Conservation (phyloP, 2,113 vertebrate genomes). For the Ciconia maguari region DNA sequence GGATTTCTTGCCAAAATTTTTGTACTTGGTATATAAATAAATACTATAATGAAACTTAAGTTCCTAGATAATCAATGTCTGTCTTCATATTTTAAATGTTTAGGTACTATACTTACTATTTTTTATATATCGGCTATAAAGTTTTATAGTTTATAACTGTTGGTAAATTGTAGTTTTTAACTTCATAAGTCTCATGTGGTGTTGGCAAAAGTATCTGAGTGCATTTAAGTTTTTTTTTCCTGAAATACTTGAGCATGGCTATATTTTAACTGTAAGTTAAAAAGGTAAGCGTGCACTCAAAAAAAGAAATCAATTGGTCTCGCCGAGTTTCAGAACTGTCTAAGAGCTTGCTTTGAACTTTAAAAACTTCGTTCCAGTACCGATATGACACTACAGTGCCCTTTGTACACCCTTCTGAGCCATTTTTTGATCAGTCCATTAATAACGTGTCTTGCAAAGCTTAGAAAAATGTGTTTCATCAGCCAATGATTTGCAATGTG, state of each 20-base stretch:
- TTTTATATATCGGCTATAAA: not conserved
- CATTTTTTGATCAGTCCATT: not conserved
- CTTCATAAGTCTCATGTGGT: rapidly evolving
- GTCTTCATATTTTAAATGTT: not conserved
- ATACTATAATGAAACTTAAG: not conserved
- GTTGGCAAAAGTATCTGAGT: not conserved
- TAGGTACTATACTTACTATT: not conserved
- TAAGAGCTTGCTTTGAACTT: not conserved
- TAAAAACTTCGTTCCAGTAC: not conserved
- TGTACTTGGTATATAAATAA: not conserved
- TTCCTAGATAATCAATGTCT: not conserved
- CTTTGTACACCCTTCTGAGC: not conserved
- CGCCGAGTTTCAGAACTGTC: not conserved
- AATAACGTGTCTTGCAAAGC: not conserved
- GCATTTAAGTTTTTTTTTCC: not conserved
- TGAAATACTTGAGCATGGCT: not conserved
- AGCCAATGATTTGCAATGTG: not conserved
- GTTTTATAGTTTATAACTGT: not conserved
- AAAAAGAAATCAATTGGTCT: not conserved
- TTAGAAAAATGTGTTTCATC: not conserved
- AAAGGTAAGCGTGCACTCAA: not conserved
- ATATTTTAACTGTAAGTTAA: not conserved
- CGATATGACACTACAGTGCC: not conserved
- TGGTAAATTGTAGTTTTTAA: not conserved
- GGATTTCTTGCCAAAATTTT: not conserved